These are phyloP conservation scores for Monarcha castaneiventris DNA, from an alignment of 2,113 vertebrate species.

Conservation along the genomic window DNA sequence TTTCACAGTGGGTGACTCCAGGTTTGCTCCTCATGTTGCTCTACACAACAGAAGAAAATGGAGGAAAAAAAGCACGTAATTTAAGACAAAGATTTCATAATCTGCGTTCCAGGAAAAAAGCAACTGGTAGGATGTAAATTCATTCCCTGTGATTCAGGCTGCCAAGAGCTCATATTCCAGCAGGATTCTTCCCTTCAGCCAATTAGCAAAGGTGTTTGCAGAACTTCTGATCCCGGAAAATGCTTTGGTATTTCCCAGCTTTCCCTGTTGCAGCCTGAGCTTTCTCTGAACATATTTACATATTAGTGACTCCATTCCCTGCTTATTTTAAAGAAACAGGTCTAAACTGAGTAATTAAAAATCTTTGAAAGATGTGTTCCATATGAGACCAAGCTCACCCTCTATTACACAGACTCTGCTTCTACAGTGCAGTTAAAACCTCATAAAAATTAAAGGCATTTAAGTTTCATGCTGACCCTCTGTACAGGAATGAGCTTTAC, in stretches of 20 bases:
- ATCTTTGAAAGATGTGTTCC: background rate
- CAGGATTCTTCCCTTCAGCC: background rate
- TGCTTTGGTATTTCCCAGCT: background rate
- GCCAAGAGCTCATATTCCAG: background rate
- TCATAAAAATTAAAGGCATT: constrained; percentile 7
- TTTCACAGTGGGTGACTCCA: background rate
- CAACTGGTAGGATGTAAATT: background rate
- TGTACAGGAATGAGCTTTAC: background rate
- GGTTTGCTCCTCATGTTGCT: background rate
- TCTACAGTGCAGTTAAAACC: background rate
- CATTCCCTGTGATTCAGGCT: background rate
- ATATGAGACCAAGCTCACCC: background rate
- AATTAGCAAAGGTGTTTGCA: background rate
- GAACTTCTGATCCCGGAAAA: background rate
- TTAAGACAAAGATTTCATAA: background rate
- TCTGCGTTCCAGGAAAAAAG: background rate
- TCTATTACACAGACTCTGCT: background rate
- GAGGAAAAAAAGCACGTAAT: background rate
- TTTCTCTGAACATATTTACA: background rate
- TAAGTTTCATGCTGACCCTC: background rate
- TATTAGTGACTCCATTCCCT: background rate
- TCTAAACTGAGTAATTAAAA: background rate
- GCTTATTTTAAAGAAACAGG: background rate
- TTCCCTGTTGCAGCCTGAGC: background rate
- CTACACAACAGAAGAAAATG: background rate